Base-by-base conservation (phyloP, 2,113 vertebrate species). In the Eurystomus gularis region DNA sequence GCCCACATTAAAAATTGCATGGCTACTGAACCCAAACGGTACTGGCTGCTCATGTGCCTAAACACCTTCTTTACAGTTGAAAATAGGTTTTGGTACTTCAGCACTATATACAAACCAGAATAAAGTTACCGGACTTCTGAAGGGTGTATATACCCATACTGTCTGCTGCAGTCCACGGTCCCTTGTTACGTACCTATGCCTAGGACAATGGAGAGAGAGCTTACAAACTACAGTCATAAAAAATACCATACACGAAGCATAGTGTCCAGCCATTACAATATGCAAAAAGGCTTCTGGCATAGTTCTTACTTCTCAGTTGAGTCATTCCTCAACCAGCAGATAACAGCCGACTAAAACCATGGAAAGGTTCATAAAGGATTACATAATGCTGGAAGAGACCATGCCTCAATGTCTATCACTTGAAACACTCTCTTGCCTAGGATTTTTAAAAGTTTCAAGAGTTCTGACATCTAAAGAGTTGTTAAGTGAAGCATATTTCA, bases 191-290 rank as follows among this genome's bases (percentile, higher is more conserved):
- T 19, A 42, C 26, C 28, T 58, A 1, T 7, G 24, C 7, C 87
- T 24, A 61, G 18, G 51, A 62, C 25, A 78, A 49, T 0, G 3
- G 29, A 54, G 23, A 85, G 7, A 28, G 71, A 92, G 9, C 25
- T 35, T 35, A 17, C 5, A 71, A 71, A 79, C 4, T 3, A 12
- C 8, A 24, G 25, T 39, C 24, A 61, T 11, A 55, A 91, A 66
- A 72, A 11, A 1, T 8, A 5, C 15, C 28, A 20, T 46, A 17
- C n/a, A 6, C 1, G 1, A 7, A 69, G 26, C 5, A 24, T 0
- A 23, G 5, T 2, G 9, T 25, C 14, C 46, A 79, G 57, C 5
- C n/a, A 10, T 23, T 51, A 14, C 4, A 9, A 35, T 35, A 37
- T 14, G 11, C 46, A 64, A 19, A 86, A 92, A 69, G 28, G 25